Evolutionary conservation across 2,888 invertebrate species (phyloP).

Genomic region (Autographa pulchrina): DNA sequence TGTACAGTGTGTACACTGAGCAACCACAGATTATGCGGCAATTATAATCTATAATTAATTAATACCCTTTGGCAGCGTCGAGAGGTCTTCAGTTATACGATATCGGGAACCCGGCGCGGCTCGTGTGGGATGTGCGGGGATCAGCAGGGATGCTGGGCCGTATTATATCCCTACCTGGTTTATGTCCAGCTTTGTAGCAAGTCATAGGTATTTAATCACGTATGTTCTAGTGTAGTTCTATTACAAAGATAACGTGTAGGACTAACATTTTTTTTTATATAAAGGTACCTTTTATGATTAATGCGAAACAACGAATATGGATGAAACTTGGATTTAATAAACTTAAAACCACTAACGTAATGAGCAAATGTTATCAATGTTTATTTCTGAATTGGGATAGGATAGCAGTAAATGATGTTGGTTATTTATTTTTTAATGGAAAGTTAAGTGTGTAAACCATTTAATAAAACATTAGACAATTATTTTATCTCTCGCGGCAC

Average conservation of each 20-base stretch:
- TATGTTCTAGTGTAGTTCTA: background rate
- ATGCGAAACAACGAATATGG: background rate
- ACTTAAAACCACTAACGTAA: background rate
- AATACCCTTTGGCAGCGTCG: background rate
- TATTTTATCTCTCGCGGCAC: slow-evolving; percentile 11
- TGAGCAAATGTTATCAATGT: background rate
- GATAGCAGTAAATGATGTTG: too few species aligned
- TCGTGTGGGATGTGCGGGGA: background rate
- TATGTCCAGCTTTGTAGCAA: background rate
- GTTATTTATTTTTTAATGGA: background rate
- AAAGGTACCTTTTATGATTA: too few species aligned
- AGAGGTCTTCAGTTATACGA: background rate
- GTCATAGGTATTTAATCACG: background rate
- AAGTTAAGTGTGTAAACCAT: background rate
- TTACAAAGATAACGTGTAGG: background rate
- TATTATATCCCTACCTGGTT: background rate
- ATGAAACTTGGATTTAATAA: too few species aligned
- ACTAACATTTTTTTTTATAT: background rate
- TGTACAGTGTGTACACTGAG: background rate
- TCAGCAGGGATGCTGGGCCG: background rate
- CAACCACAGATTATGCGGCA: background rate
- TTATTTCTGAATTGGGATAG: background rate
- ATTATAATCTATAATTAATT: background rate
- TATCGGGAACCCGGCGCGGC: background rate
- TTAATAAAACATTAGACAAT: background rate